Base-by-base conservation (phyloP, 1,140 invertebrate species). In the Pollicipes pollicipes region DNA sequence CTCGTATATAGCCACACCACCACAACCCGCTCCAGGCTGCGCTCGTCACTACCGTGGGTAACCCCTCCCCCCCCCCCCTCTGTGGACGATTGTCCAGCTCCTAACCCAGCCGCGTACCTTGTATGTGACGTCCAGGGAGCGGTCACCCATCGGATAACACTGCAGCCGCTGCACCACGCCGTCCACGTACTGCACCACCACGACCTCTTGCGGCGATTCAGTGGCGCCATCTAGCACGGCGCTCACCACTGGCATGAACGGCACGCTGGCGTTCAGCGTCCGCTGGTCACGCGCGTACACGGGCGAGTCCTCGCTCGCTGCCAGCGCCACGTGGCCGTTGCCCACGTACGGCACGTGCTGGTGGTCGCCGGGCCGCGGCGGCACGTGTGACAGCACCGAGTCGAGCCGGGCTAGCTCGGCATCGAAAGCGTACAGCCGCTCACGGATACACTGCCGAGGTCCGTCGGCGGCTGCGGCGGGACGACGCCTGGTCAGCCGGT, bases 231-330 rank as follows among this genome's bases (percentile, higher is more conserved):
- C 63, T 4, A 64, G 63, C 27, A 3, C 10, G 4, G 27, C 63
- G 63, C 21, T 64, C 24, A 27, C 63, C 63, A 64, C 63, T 21
- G 63, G 10, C 63, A 24, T 4, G 63, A 64, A 64, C 27, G 63
- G 63, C 63, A 64, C 63, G 63, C 63, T 24, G 27, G 24, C 63
- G 63, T 64, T 64, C 6, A 93, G 80, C 0, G 87, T 86, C 75
- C 90, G 81, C 3, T 87, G 86, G 73, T 83, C 78, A 78, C 87
- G 88, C 63, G 90, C 85, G 72, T 87, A 87, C 24, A 93, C 75
- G 70, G 84, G 82, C 58, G 85, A 83, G 72, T 88, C 83, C 31
- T 84, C 81, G 70, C 84, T 80, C 29, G 90, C 78, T 37, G 85
- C 81, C 30, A 77, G 73, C 28, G 78, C 80, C 70, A 82, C 68